A percentile compares a stretch with the other conserved stretches of the same genome.
Conservation (phyloP, 2,888 invertebrate genomes). For the Clepsis dumicolana region DNA sequence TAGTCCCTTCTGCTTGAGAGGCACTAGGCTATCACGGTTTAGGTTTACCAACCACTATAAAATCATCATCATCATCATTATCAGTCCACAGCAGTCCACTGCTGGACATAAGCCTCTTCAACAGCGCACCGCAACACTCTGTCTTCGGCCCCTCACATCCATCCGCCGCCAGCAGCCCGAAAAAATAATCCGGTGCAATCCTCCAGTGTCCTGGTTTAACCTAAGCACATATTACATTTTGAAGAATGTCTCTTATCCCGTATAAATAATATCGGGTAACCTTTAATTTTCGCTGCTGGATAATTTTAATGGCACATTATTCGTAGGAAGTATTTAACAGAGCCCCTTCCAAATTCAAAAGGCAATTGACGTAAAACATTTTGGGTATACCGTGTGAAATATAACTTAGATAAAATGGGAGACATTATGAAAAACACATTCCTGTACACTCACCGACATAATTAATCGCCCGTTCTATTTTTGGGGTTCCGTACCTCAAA, state of each 20-base stretch:
- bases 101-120: no score
- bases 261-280: constrained; percentile 15
- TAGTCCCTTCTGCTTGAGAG: no score
- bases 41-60: no score
- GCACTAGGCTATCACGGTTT: no score
- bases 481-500: no score
- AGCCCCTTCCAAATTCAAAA: background rate
- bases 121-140: no score
- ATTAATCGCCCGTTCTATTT: no score
- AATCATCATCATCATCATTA: no score
- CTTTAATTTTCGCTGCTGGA: constrained; percentile 10
- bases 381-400: background rate
- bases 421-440: background rate
- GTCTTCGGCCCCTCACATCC: no score
- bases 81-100: no score
- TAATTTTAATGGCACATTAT: constrained; percentile 23
- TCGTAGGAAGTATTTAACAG: background rate
- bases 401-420: background rate
- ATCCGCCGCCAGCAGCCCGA: no score
- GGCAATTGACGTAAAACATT: background rate
- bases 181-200: background rate
- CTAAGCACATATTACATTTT: constrained; percentile 23
- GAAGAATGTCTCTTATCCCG: constrained; percentile 19
- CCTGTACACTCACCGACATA: no score
- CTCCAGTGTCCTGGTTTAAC: background rate